Conservation (phyloP, 2,888 invertebrate species). For the Anoplius nigerrimus region DNA sequence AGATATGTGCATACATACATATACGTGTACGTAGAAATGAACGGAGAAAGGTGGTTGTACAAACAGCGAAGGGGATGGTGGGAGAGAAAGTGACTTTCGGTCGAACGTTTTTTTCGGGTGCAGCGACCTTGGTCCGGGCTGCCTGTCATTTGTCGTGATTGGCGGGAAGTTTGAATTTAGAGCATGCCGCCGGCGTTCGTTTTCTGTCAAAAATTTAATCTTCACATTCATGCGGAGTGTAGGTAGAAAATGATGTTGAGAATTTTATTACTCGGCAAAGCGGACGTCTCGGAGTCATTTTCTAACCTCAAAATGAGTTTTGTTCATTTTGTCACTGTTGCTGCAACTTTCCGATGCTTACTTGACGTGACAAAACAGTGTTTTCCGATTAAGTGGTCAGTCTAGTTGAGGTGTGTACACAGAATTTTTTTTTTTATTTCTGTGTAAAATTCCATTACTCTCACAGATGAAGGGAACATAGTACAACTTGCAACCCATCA, state of each 20-base stretch:
- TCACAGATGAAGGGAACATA: conserved; percentile 35
- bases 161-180: conserved; percentile 64
- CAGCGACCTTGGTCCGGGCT: conserved; percentile 70
- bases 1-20: conserved; percentile 9
- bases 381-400: no score
- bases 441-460: not conserved
- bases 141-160: conserved; percentile 62
- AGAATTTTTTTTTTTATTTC: no score
- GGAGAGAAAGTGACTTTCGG: conserved; percentile 52
- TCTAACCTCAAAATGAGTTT: no score
- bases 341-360: no score
- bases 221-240: not conserved
- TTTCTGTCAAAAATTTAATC: conserved; percentile 25
- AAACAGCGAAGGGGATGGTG: conserved; percentile 10
- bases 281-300: no score
- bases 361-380: no score
- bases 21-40: not conserved
- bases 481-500: not conserved
- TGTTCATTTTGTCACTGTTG: no score
- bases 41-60: conserved; percentile 20
- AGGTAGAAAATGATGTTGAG: no score
- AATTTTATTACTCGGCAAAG: no score
- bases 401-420: not conserved
- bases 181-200: not conserved
- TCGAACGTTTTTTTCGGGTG: conserved; percentile 50